A percentile compares a stretch with the other conserved stretches of the same genome.
phyloP scores from a whole-genome alignment of 35 echinoderm and acorn worm genomes.

The Apostichopus parvimensis region DNA sequence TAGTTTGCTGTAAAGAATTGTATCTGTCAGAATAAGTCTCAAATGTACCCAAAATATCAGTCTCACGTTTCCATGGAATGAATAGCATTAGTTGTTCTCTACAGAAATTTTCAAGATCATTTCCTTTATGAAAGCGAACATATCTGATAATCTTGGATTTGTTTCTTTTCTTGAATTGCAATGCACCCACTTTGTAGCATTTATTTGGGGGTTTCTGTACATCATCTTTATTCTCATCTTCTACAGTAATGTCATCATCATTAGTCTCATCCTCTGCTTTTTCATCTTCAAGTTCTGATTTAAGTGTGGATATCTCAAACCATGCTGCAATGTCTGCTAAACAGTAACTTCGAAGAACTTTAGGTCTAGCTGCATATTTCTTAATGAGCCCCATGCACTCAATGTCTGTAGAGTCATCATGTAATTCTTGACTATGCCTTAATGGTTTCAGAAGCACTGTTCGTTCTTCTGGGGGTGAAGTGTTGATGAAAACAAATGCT shows the following conservation, averaged over 20 bases:
- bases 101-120: constrained; percentile 56
- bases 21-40: neutral
- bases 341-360: constrained; percentile 61
- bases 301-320: constrained; percentile 16
- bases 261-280: neutral
- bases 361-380: constrained; percentile 62
- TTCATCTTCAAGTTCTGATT: constrained; percentile 9
- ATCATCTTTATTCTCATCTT: neutral
- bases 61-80: constrained; percentile 44
- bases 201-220: neutral
- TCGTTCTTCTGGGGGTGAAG: constrained; percentile 61
- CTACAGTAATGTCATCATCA: constrained; percentile 28
- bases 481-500: constrained; percentile 69
- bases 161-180: neutral
- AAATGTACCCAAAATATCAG: neutral
- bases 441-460: constrained; percentile 50
- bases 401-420: constrained; percentile 68
- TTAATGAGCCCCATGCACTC: constrained; percentile 34
- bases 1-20: neutral
- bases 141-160: constrained; percentile 30
- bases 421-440: constrained; percentile 46
- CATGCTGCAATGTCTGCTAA: constrained; percentile 59
- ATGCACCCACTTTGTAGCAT: neutral
- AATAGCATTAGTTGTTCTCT: constrained; percentile 61
- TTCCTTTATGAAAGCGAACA: constrained; percentile 39